phyloP scores from a whole-genome alignment of 2,113 vertebrate genomes.

The Eurypyga helias region DNA sequence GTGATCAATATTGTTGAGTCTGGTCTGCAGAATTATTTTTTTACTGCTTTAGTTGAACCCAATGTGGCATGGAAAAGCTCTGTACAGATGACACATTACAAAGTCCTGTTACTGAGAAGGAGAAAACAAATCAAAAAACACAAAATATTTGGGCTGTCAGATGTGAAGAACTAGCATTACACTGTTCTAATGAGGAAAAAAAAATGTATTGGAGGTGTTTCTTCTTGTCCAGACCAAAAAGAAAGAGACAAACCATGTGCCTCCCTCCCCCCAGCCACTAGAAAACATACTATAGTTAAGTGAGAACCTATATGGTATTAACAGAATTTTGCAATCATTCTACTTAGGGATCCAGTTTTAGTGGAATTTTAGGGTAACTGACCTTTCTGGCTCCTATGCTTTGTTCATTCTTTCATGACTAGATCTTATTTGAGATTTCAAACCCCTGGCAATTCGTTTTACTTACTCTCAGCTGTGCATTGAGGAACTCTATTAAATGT shows the following conservation, averaged over 20 bases:
- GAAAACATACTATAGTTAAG: neutral
- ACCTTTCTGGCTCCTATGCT: neutral
- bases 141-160: neutral
- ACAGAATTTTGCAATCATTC: neutral
- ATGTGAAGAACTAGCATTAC: neutral
- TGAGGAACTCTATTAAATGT: neutral
- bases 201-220: neutral
- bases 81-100: neutral
- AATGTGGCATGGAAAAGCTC: fast-evolving
- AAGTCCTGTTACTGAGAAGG: neutral
- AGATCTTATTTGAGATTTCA: neutral
- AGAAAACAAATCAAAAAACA: neutral
- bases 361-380: neutral
- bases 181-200: neutral
- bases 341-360: neutral
- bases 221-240: neutral
- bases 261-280: fast-evolving
- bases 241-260: neutral
- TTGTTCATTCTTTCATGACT: neutral
- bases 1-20: neutral
- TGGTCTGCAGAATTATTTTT: neutral
- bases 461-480: neutral
- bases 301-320: neutral
- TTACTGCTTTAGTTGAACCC: neutral
- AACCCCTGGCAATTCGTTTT: neutral